phyloP scores from a whole-genome alignment of 2,797 vertebrate genomes.

The Cryptoprocta ferox region DNA sequence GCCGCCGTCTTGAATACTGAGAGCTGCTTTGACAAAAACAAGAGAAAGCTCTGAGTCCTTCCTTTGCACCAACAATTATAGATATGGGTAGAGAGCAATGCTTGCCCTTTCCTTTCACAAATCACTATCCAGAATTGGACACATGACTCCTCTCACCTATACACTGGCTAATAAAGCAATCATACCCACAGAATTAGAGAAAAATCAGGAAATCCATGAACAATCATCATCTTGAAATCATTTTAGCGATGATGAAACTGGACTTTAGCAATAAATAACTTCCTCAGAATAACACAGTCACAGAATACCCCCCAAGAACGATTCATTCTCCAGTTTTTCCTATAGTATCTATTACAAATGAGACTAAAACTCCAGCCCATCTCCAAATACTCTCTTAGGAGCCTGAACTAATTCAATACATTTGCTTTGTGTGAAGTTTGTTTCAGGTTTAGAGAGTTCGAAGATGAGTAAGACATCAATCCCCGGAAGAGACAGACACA shows the following conservation, averaged over 20 bases:
- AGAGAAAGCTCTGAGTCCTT: neutral
- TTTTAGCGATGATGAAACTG: neutral
- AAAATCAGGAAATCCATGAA: neutral
- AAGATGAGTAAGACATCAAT: slow-evolving; percentile 16
- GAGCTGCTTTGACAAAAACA: neutral
- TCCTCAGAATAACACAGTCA: neutral
- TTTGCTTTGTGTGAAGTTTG: neutral
- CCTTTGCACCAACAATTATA: neutral
- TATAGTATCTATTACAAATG: neutral
- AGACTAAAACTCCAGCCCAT: neutral
- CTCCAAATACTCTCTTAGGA: neutral
- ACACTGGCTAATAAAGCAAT: neutral
- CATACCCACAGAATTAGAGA: neutral
- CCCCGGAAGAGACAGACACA: neutral
- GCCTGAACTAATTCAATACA: neutral
- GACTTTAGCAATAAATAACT: neutral
- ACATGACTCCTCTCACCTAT: neutral
- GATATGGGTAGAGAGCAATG: neutral
- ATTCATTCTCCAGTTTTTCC: neutral
- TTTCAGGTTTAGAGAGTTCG: neutral
- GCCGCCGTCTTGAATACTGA: neutral
- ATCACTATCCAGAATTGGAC: neutral
- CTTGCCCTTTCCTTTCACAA: neutral
- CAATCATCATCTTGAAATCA: neutral
- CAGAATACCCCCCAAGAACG: neutral